phyloP scores from a whole-genome alignment of 2,888 invertebrate genomes.

The Bellardia pandia region DNA sequence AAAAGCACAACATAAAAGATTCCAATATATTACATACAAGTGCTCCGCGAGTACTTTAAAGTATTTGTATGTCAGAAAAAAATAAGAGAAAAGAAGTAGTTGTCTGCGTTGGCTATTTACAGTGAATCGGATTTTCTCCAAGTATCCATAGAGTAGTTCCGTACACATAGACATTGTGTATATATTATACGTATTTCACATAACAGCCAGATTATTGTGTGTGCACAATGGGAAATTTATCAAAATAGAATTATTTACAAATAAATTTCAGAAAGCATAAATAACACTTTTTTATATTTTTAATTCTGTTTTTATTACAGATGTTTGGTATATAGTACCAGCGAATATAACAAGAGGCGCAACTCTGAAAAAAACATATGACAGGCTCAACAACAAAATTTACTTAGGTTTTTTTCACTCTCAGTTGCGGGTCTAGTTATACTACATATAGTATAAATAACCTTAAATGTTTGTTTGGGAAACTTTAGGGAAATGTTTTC shows the following conservation, averaged over 20 bases:
- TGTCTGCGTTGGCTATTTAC: conserved; percentile 44
- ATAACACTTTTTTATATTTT: too few relatives aligned
- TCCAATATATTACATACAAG: conserved; percentile 17
- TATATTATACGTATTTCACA: background rate
- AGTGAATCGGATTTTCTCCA: conserved; percentile 39
- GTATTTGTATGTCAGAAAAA: background rate
- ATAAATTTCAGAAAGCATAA: too few relatives aligned
- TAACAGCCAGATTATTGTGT: background rate
- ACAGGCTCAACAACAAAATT: too few relatives aligned
- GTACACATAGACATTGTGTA: conserved; percentile 11
- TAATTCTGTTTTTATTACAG: too few relatives aligned
- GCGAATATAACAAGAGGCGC: too few relatives aligned
- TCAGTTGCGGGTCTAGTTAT: too few relatives aligned
- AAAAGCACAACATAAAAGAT: conserved; percentile 28
- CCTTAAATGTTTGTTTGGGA: too few relatives aligned
- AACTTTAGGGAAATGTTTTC: too few relatives aligned
- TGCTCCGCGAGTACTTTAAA: background rate
- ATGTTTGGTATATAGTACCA: too few relatives aligned
- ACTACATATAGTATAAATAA: too few relatives aligned
- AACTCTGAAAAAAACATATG: too few relatives aligned
- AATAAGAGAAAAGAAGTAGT: background rate
- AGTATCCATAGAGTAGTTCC: conserved; percentile 47
- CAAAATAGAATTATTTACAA: background rate
- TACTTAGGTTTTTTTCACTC: too few relatives aligned
- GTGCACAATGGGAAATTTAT: conserved; percentile 24